phyloP scores from a whole-genome alignment of 1,140 invertebrate genomes.

The Conus ventricosus region DNA sequence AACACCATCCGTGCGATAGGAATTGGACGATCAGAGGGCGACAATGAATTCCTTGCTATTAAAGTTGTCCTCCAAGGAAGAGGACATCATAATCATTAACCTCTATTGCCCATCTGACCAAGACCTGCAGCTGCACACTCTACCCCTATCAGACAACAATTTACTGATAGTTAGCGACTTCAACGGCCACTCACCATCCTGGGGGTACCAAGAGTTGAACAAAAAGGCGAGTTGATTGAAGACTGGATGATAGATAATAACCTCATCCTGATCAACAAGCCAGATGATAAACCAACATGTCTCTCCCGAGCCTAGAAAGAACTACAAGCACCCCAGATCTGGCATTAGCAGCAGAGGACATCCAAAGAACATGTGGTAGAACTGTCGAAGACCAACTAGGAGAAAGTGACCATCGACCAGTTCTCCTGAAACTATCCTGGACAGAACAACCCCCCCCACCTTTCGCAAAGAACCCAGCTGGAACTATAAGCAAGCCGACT shows the following conservation, averaged over 20 bases:
- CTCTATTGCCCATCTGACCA: conserved; percentile 29
- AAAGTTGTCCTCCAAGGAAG: conserved; percentile 32
- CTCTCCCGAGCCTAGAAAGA: too few relatives aligned
- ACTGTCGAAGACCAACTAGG: background rate
- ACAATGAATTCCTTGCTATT: conserved; percentile 19
- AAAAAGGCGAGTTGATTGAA: too few relatives aligned
- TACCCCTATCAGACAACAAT: background rate
- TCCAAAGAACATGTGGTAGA: background rate
- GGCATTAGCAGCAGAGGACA: conserved; percentile 19
- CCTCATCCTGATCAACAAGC: too few relatives aligned
- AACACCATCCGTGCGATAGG: conserved; percentile 32
- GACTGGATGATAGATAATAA: too few relatives aligned
- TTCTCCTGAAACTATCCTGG: background rate
- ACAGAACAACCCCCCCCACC: background rate
- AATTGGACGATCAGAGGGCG: background rate
- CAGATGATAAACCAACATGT: too few relatives aligned
- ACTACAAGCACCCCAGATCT: conserved; percentile 32
- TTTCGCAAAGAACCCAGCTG: background rate
- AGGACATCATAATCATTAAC: conserved; percentile 30
- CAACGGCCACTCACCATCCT: conserved; percentile 39
- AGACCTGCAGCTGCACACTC: conserved; percentile 25
- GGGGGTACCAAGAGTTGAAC: conserved; percentile 39
- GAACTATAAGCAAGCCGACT: too few relatives aligned
- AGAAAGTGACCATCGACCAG: background rate
- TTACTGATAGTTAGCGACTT: background rate